Percentiles rank a stretch among this genome's conserved stretches.
Evolutionary conservation across 1,140 invertebrate genomes (phyloP).

Genomic region (Chironomus tepperi): DNA sequence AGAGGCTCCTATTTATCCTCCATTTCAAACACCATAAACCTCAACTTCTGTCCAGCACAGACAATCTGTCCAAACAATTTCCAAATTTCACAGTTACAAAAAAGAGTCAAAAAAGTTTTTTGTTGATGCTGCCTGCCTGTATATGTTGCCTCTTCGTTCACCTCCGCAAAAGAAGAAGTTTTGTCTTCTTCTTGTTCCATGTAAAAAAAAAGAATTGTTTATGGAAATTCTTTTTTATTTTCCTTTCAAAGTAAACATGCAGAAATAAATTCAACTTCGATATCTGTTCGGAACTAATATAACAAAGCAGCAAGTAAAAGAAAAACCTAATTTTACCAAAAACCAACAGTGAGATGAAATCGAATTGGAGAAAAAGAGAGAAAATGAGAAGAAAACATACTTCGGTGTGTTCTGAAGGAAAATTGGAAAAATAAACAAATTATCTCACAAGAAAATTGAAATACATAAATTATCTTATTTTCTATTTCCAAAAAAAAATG

Average conservation of each 20-base stretch:
- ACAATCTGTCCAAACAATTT: too few relatives aligned
- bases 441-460: conserved; percentile 18
- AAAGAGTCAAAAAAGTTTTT: background rate
- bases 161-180: background rate
- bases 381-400: background rate
- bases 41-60: too few relatives aligned
- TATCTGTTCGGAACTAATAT: conserved; percentile 16
- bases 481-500: background rate
- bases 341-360: background rate
- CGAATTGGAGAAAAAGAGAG: background rate
- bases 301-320: background rate
- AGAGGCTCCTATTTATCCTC: too few relatives aligned
- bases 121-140: background rate
- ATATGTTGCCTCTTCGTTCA: background rate
- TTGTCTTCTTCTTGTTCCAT: background rate
- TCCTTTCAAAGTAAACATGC: background rate
- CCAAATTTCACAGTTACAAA: background rate
- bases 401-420: background rate
- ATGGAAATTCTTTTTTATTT: background rate
- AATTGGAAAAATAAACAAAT: conserved; percentile 24
- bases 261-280: background rate
- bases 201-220: conserved; percentile 9
- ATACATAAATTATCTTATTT: conserved; percentile 18
- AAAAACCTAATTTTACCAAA: background rate
- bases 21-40: too few relatives aligned